Base-by-base conservation (phyloP, 1,140 invertebrate genomes). In the Eubasilissa regina region DNA sequence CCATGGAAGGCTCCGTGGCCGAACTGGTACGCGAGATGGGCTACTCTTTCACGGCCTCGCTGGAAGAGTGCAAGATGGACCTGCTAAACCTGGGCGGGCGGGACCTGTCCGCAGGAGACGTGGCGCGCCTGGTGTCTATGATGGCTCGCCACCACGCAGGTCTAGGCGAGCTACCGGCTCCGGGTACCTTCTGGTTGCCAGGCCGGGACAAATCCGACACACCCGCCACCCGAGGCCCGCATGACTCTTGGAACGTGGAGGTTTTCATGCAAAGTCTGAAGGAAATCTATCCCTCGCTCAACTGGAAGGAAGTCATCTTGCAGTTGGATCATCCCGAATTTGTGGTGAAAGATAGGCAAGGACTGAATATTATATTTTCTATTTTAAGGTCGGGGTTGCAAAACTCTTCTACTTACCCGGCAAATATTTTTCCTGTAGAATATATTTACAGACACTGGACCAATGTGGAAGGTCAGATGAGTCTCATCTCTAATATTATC, bases 251-350 rank as follows among this genome's bases (percentile, higher is more conserved):
- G 97, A 98, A 98, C 89, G 92, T 97, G 11, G 97, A 99, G 85
- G 91, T 97, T 64, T 98, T 98, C 87, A 93, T 98, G 9, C 94
- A 97, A 85, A 93, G 95, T 48, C 86, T 98, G 9, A 97, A 97
- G 87, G 97, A 98, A 86, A 89, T 97, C 81, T 94, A 95, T 83
- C 94, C 95, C 9, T 94, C 93, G 84, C 86, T 99, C 45, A 94
- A 94, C 84, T 99, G 97, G 97, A 96, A 94, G 84, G 97, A 98
- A 84, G 96, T 99, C 0, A 93, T 98, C 60, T 86, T 93, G 74
- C 95, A 98, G 86, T 87, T 98, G 44, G 98, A 99, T 86, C 95
- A 98, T 87, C 90, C 93, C 10, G 95, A 96, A 77, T 99, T 99
- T 85, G 85, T 96, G 12, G 91, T 99, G 0, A 94, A 95, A 84